phyloP scores from a whole-genome alignment of 2,113 vertebrate species.

The Tachuris rubrigastra region DNA sequence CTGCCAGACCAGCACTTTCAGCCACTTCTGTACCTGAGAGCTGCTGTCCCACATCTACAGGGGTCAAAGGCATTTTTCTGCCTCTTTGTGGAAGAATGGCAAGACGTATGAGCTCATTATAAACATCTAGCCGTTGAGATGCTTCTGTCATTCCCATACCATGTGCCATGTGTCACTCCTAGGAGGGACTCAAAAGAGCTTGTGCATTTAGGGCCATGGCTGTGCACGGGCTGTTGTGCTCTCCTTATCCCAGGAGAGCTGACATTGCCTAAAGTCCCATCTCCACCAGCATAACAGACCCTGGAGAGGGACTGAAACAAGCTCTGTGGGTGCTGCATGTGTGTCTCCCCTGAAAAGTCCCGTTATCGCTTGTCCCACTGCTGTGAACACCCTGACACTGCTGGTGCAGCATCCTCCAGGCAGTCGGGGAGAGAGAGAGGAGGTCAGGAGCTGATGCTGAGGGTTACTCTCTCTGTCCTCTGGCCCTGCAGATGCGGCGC shows the following conservation, averaged over 20 bases:
- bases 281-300: neutral
- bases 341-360: neutral
- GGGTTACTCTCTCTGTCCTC: neutral
- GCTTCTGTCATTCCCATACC: neutral
- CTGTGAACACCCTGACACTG: neutral
- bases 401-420: neutral
- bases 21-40: neutral
- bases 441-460: neutral
- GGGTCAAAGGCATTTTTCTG: neutral
- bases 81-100: neutral
- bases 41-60: neutral
- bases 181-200: neutral
- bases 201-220: neutral
- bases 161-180: neutral
- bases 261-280: neutral
- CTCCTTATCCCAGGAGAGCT: neutral
- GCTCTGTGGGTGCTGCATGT: rapidly evolving
- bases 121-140: neutral
- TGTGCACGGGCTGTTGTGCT: neutral
- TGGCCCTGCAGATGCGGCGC: neutral
- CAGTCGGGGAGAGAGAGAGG: neutral
- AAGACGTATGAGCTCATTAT: neutral
- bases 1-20: neutral
- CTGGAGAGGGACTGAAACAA: neutral
- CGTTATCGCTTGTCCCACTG: neutral